Evolutionary conservation across 2,113 vertebrate genomes (phyloP).

Genomic region (Bos indicus): DNA sequence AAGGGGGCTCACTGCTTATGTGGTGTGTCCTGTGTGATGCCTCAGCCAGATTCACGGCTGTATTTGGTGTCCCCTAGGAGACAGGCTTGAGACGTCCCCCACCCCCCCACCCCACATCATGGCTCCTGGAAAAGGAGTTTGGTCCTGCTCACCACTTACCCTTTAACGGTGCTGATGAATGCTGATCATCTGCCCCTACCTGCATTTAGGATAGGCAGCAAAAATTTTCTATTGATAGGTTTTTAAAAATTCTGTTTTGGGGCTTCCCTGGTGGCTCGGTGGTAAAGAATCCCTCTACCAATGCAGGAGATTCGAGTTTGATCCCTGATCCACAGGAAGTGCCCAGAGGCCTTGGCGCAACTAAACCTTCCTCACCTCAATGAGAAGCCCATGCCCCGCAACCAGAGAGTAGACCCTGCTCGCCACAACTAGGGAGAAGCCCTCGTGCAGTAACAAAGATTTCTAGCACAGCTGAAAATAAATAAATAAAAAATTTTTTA

Average conservation of each 20-base stretch:
- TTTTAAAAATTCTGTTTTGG: not conserved
- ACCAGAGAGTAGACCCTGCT: not conserved
- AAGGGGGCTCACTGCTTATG: not conserved
- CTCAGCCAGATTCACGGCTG: not conserved
- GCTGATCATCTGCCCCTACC: not conserved
- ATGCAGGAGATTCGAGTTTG: not conserved
- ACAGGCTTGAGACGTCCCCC: not conserved
- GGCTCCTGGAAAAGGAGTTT: not conserved
- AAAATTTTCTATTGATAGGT: not conserved
- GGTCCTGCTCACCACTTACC: not conserved
- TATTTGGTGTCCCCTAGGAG: not conserved
- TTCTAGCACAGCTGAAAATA: not conserved
- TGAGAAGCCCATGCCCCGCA: not conserved
- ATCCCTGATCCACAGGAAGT: not conserved
- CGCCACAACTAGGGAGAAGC: not conserved
- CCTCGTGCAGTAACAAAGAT: not conserved
- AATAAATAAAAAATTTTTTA: not conserved
- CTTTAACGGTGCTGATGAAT: not conserved
- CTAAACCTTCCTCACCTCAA: not conserved
- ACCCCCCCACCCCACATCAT: not conserved
- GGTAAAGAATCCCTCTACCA: not conserved
- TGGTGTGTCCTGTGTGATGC: not conserved
- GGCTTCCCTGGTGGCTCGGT: not conserved
- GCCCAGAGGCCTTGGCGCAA: not conserved
- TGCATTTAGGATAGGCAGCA: not conserved